phyloP scores from a whole-genome alignment of 2,797 vertebrate genomes.

The Tokudaia muenninki region DNA sequence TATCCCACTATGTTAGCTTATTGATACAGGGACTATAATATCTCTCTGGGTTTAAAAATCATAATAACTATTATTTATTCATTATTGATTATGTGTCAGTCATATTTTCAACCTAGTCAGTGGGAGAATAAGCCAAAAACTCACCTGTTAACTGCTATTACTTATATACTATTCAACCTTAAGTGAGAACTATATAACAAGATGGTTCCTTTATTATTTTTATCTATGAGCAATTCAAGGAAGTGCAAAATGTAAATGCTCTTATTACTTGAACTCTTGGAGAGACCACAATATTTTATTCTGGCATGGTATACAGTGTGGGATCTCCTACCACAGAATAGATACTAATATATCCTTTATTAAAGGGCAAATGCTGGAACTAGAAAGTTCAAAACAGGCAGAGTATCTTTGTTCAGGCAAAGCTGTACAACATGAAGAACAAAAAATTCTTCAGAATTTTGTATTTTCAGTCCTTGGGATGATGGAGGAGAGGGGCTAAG shows the following conservation, averaged over 20 bases:
- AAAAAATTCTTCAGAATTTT: neutral
- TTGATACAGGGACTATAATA: neutral
- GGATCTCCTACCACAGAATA: neutral
- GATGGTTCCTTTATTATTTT: neutral
- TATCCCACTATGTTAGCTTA: conserved; percentile 23
- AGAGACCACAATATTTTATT: neutral
- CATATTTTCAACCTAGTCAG: neutral
- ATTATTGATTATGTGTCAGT: conserved; percentile 55
- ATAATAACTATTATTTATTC: conserved; percentile 49
- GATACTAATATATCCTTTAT: neutral
- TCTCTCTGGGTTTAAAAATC: conserved; percentile 15
- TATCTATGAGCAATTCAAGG: neutral
- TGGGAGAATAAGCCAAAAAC: neutral
- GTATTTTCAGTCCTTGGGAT: neutral
- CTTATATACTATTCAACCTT: conserved; percentile 41
- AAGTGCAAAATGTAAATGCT: neutral
- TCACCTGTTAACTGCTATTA: neutral
- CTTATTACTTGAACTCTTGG: neutral
- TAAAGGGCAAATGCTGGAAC: conserved; percentile 33
- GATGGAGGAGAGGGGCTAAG: neutral
- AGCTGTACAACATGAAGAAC: neutral
- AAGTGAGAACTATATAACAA: neutral
- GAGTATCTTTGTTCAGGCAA: neutral
- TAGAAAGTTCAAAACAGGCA: neutral
- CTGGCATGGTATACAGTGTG: neutral